Conservation (phyloP, 2,113 vertebrate species). For the Irena cyanogastra region DNA sequence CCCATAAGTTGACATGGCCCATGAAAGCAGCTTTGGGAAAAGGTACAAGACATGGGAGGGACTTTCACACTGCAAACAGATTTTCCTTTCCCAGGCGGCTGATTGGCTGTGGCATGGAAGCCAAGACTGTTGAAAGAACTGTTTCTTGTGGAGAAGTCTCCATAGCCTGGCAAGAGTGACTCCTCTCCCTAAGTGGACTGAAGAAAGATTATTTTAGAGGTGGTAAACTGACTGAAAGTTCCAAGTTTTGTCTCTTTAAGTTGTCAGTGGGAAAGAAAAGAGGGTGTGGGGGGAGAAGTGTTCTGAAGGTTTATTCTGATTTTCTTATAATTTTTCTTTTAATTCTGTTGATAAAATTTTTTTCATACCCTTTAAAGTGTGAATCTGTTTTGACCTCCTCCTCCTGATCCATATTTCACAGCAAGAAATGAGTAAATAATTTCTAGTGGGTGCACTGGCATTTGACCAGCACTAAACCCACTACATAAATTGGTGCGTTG, state of each 20-base stretch:
- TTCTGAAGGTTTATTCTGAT: background rate
- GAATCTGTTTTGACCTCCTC: background rate
- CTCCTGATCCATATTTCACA: background rate
- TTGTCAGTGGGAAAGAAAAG: background rate
- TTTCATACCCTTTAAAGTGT: background rate
- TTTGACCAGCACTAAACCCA: background rate
- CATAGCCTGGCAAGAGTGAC: background rate
- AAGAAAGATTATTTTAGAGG: background rate
- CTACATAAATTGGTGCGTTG: background rate
- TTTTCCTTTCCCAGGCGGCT: background rate
- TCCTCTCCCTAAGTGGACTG: background rate
- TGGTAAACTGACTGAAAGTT: background rate
- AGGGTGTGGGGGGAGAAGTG: background rate
- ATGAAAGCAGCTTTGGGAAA: background rate
- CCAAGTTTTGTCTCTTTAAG: background rate
- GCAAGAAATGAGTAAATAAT: background rate
- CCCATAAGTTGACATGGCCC: background rate
- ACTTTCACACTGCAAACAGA: background rate
- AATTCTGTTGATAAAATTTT: background rate
- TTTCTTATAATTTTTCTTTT: background rate
- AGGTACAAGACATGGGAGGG: background rate
- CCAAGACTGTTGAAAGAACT: background rate
- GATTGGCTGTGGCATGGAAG: background rate
- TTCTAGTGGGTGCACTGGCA: background rate
- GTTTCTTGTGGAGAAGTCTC: background rate